Percentiles rank a stretch among this genome's conserved stretches.
These are phyloP conservation scores for Rhinoderma darwinii DNA, from an alignment of 2,113 vertebrate species.

Conservation along the genomic window DNA sequence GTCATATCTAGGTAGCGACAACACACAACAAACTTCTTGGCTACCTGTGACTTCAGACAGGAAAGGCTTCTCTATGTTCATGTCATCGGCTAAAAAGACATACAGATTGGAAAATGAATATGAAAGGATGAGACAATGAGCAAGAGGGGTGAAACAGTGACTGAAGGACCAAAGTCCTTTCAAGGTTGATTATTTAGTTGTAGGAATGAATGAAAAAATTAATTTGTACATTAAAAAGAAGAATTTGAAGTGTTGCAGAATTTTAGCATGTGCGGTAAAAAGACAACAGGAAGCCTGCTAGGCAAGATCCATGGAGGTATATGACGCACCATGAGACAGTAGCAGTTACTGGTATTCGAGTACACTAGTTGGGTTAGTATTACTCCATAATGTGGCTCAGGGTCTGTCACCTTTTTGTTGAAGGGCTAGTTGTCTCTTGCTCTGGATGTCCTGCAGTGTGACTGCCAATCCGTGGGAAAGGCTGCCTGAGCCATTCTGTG, in stretches of 20 bases:
- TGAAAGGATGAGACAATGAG: neutral
- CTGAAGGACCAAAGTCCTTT: neutral
- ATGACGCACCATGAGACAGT: neutral
- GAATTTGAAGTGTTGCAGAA: neutral
- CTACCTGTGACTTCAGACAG: constrained; percentile 21
- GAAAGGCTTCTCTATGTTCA: constrained; percentile 21
- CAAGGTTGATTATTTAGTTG: neutral
- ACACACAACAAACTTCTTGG: constrained; percentile 21
- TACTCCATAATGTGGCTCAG: too few species aligned
- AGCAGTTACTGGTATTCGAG: neutral
- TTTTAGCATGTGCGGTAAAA: neutral
- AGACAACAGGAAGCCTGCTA: neutral
- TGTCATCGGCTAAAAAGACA: constrained; percentile 64
- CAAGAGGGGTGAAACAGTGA: neutral
- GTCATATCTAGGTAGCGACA: neutral
- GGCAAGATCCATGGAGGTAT: neutral
- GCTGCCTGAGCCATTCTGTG: constrained; percentile 79
- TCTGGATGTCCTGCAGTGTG: constrained; percentile 85
- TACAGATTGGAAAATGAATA: neutral
- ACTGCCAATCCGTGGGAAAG: constrained; percentile 85
- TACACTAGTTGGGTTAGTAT: neutral
- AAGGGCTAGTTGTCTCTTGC: constrained; percentile 82
- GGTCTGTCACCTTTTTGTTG: constrained; percentile 86
- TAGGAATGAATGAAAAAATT: neutral
- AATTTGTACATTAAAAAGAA: neutral